Base-by-base conservation (phyloP, 2,888 invertebrate species). In the Lacanobia oleracea region DNA sequence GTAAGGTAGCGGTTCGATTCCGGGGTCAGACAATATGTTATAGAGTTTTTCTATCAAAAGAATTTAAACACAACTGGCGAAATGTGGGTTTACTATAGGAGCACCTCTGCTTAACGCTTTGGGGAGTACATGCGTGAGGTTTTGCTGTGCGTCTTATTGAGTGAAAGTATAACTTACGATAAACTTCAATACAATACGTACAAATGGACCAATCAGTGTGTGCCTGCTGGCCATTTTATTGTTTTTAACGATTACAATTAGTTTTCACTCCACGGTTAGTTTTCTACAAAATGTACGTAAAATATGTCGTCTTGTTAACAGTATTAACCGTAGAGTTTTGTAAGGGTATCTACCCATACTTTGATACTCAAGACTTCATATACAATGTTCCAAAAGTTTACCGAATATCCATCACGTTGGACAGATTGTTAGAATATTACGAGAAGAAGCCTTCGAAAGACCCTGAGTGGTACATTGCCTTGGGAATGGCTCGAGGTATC, bases 321-420 rank as follows among this genome's bases (percentile, higher is more conserved):
- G 77, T 84, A 51, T 64, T 91, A 14, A 40, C 72, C 18, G 74
- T 88, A 6, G 76, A 85, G 9, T 67, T 75, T 40, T 85, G 82
- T 69, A 75, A 82, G n/a, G 90, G 91, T 50, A 95, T 95, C 71
- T 96, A 96, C 79, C 95, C 96, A 3, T 96, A 95, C 75, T 96
- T 95, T 72, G 96, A 96, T 76, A 96, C 96, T 1, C 95, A 96
- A 82, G 96, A 95, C 74, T 95, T 95, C 76, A 95, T 96, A 53
- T 96, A 96, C 72, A 96, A 96, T 88, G 91, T 96, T n/a, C 95
- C 96, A 0, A 95, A 96, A 87, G 96, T 95, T 23, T 96, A 91
- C 70, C 90, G 96, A 80, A 91, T 96, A 79, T 94, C 95, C 8
- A 91, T 95, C 2, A 94, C 94, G 0, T 85, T 96, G 61, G 95